Base-by-base conservation (phyloP, 1,140 invertebrate species). In the Physella acuta region DNA sequence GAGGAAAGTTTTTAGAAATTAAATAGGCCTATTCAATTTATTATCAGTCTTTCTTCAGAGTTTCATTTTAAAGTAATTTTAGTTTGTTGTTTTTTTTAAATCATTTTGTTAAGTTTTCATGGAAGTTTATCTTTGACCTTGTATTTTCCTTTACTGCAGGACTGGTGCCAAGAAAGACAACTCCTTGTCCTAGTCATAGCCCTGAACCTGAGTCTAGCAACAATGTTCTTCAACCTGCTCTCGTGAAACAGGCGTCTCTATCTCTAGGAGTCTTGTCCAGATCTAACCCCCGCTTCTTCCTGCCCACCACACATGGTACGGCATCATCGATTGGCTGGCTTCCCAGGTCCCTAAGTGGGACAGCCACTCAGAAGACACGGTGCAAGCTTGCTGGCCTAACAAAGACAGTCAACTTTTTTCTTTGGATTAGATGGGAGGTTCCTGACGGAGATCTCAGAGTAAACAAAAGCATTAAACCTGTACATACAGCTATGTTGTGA, bases 161-260 rank as follows among this genome's bases (percentile, higher is more conserved):
- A 97, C 88, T 98, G 95, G 94, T 94, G 97, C 86, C 94, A 94
- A 79, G 90, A 94, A 81, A 94, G 97, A 87, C 94, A 97, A 87
- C 89, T 98, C 81, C 91, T 97, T 82, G 92, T 98, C 87, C 88
- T 97, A 81, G 93, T 98, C 73, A 90, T 97, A 75, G 93, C 97
- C 86, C 90, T 97, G 86, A 98, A 98, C 88, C 91, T 97, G 85
- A 94, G 93, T 76, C 88, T 98, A 89, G 95, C 94, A 81, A 91
- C 96, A 86, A 93, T 97, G 90, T 97, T 98, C 88, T 94, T 96
- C 89, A 97, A 97, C 86, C 88, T 98, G 30, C 73, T 83, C 53
- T 81, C 81, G 66, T 81, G 79, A 82, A 70, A 63, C 26, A 49
- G 49, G 39, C 30, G 17, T 24, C 28, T 26, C 28, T 55, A n/a